Conservation (phyloP, 1,140 invertebrate species). For the Acarapis woodi region DNA sequence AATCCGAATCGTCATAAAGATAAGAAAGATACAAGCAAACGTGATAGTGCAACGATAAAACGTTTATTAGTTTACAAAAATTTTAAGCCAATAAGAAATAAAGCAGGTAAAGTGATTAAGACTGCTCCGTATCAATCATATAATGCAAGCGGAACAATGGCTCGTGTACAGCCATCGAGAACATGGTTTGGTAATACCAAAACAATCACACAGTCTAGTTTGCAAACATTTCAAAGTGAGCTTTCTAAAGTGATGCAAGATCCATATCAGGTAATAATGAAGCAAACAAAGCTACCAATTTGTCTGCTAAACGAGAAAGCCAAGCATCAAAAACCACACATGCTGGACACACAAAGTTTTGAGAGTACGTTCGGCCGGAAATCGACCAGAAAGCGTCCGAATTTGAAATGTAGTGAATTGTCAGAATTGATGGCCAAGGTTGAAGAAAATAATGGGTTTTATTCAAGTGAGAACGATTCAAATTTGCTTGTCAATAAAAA, state of each 20-base stretch:
- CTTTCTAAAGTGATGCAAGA: conserved; percentile 74
- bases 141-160: conserved; percentile 57
- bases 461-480: conserved; percentile 43
- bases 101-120: conserved; percentile 61
- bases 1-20: conserved; percentile 46
- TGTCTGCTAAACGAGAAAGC: conserved; percentile 76
- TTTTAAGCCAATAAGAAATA: conserved; percentile 74
- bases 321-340: conserved; percentile 63
- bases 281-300: conserved; percentile 71
- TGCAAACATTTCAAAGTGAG: conserved; percentile 92
- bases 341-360: conserved; percentile 83
- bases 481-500: conserved; percentile 30
- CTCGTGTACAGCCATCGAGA: conserved; percentile 80
- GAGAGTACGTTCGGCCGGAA: conserved; percentile 82
- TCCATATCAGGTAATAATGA: conserved; percentile 93
- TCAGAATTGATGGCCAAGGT: conserved; percentile 31
- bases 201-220: conserved; percentile 57
- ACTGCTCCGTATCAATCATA: conserved; percentile 80
- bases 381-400: conserved; percentile 63
- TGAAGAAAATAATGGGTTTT: conserved; percentile 35
- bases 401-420: conserved; percentile 30
- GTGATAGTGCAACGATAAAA: conserved; percentile 78
- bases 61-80: conserved; percentile 90
- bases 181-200: conserved; percentile 71
- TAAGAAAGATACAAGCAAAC: conserved; percentile 25